Conservation (phyloP, 1,140 invertebrate genomes). For the Agrilus planipennis region DNA sequence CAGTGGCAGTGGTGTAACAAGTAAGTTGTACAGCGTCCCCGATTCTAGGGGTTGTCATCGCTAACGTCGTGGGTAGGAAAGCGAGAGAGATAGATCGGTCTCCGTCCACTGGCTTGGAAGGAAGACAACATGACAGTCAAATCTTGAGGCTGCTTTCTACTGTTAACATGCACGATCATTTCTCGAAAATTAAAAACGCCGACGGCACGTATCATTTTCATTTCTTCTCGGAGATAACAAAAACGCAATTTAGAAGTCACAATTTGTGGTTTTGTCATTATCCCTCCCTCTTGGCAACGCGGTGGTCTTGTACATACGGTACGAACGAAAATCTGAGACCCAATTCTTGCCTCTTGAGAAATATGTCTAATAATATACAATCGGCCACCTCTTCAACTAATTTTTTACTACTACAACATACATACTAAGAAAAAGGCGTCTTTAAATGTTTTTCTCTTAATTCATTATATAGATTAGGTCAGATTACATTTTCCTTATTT, state of each 20-base stretch:
- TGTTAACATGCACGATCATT: conserved; percentile 30
- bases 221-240: conserved; percentile 27
- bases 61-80: background rate
- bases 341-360: too few species aligned
- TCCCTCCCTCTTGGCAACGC: conserved; percentile 8
- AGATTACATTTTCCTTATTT: too few species aligned
- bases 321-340: too few species aligned
- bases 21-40: conserved; percentile 15
- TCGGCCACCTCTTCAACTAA: too few species aligned
- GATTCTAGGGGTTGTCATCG: conserved; percentile 22
- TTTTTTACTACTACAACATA: too few species aligned
- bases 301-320: too few species aligned
- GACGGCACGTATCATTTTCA: conserved; percentile 30
- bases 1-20: conserved; percentile 25
- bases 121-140: conserved; percentile 15
- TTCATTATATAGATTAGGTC: too few species aligned
- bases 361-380: too few species aligned
- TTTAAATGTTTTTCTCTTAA: too few species aligned
- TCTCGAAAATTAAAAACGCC: conserved; percentile 34
- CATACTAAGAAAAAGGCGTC: too few species aligned
- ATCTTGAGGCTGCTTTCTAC: conserved; percentile 27
- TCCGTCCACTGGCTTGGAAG: conserved; percentile 6
- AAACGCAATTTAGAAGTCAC: conserved; percentile 31
- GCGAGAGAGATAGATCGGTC: conserved; percentile 3
- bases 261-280: conserved; percentile 29